Base-by-base conservation (phyloP, 2,113 vertebrate species). In the Corythaixoides concolor region DNA sequence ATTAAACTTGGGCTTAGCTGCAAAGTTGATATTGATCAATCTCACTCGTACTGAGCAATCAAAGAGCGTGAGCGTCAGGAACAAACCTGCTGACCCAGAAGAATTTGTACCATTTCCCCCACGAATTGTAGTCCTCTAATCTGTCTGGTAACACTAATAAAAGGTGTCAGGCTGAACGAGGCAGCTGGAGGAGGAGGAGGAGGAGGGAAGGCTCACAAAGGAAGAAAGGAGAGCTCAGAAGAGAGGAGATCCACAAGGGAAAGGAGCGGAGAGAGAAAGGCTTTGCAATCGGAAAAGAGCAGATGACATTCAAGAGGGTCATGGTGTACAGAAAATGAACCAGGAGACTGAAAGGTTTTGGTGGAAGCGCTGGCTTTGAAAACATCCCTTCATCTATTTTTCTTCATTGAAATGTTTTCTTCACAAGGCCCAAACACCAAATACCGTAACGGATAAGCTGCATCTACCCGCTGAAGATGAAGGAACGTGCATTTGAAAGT, bases 71-170 rank as follows among this genome's bases (percentile, higher is more conserved):
- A 98, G 98, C 98, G 98, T 98, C 70, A 93, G 97, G 98, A 98
- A 98, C 96, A 98, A 97, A 98, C 96, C 97, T 98, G 95, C 56
- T 98, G 98, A 99, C 98, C 99, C 98, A 97, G 98, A 99, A 99
- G 98, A 98, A 98, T 95, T 95, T 88, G 97, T 97, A 98, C 97
- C 98, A 98, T 97, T 97, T 98, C 95, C 97, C 88, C 64, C 81
- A 96, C 47, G 95, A 98, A 98, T 97, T 97, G 78, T 26, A 95
- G 93, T 97, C 96, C 94, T 96, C 98, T 97, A 91, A 97, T 98
- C 97, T 96, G 96, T 96, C 96, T 97, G 97, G 88, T 97, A 96
- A 98, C 52, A 96, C 96, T 98, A 99, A 99, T 97, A 83, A 95
- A 98, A 98, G 96, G 93, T 98, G 98, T 98, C 98, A 98, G 98